Percentiles rank a stretch among this genome's conserved stretches.
Conservation (phyloP, 53 echinoderm and acorn worm genomes). For the Antedon mediterranea region DNA sequence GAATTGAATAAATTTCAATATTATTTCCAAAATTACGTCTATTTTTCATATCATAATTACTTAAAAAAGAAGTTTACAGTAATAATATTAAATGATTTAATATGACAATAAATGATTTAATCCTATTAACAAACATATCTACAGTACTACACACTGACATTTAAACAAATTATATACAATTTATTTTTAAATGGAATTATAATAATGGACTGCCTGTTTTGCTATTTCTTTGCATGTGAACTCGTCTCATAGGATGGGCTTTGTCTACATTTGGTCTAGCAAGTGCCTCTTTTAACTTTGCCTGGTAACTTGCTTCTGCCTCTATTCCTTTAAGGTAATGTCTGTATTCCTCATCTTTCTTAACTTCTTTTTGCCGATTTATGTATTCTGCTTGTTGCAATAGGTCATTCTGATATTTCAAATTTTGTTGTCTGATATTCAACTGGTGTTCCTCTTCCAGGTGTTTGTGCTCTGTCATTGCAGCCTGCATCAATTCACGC, state of each 20-base stretch:
- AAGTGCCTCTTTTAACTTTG: slow-evolving; percentile 96
- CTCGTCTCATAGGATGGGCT: slow-evolving; percentile 74
- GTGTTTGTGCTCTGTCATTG: slow-evolving; percentile 85
- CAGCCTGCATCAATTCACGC: slow-evolving; percentile 70
- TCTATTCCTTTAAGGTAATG: slow-evolving; percentile 78
- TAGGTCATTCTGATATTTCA: slow-evolving; percentile 61
- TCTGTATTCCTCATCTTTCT: slow-evolving; percentile 74
- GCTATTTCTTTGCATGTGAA: slow-evolving; percentile 34
- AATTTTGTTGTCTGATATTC: slow-evolving; percentile 36
- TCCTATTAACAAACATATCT: no score
- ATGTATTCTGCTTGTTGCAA: slow-evolving; percentile 54
- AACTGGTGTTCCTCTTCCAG: slow-evolving; percentile 76
- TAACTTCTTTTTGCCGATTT: slow-evolving; percentile 33
- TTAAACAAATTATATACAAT: no score
- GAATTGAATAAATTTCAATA: no score
- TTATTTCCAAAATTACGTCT: no score
- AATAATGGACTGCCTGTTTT: not conserved
- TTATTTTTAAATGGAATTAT: no score
- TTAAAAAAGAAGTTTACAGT: no score
- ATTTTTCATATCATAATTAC: no score
- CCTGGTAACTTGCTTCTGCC: slow-evolving; percentile 93
- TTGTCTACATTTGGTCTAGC: slow-evolving; percentile 89
- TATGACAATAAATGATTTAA: no score
- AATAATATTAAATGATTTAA: no score
- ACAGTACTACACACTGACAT: no score